Base-by-base conservation (phyloP, 2,797 vertebrate species). In the Novumbra hubbsi region DNA sequence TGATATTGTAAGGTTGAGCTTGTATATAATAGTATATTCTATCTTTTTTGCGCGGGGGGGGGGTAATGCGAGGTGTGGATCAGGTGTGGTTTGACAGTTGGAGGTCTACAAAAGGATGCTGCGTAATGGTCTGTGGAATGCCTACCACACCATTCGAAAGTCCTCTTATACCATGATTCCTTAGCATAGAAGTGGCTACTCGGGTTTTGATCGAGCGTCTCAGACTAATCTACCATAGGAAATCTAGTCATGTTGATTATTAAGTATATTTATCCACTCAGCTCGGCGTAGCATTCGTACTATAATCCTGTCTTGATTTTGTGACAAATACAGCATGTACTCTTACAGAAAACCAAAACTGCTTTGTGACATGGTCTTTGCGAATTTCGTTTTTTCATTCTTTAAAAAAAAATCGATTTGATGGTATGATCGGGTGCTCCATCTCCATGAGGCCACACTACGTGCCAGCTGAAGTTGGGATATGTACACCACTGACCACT, bases 111-210 rank as follows among this genome's bases (percentile, higher is more conserved):
- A 62, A 24, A 52, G 49, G 62, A 77, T 85, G 84, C 84, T 82
- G 80, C 81, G 78, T 82, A 85, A 85, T 75, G 78, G 75, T 79
- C 75, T 80, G 79, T 48, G 21, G 34, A 21, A 24, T 27, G 38
- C 19, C 9, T 74, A 81, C 69, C 80, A 75, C 76, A 72, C 76
- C 78, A 78, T 76, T 74, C 60, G 57, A 57, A 73, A 11, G 38
- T 50, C 28, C 64, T 15, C 60, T 63, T 9, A 14, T 17, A 28
- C 8, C 15, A 55, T 55, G 52, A 21, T 11, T 11, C 21, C 21
- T 69, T 69, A 9, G 32, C 6, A 30, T 15, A 66, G 12, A n/a
- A 5, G 15, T 65, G 6, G 32, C 28, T 17, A 34, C 4, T 19
- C 12, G 19, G 9, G 52, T 55, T 9, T 55, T 21, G 19, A 21